Percentiles rank a stretch among this genome's conserved stretches.
phyloP scores from a whole-genome alignment of 2,797 vertebrate species.

The Emydoidea blandingii region DNA sequence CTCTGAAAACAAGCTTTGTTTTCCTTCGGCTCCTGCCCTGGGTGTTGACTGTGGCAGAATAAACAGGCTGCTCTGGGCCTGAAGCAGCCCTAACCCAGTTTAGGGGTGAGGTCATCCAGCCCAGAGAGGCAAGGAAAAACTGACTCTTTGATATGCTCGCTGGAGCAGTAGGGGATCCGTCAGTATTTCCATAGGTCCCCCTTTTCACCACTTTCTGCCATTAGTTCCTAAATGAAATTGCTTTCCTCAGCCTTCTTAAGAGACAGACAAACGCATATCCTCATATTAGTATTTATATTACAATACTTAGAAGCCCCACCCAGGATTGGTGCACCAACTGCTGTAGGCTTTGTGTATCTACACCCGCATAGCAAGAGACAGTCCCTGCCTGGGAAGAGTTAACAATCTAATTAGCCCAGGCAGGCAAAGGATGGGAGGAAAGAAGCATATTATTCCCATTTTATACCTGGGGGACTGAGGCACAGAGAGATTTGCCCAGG shows the following conservation, averaged over 20 bases:
- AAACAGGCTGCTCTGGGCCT: background rate
- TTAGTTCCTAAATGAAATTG: background rate
- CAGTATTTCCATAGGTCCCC: background rate
- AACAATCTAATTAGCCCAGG: background rate
- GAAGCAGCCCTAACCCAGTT: background rate
- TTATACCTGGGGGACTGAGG: background rate
- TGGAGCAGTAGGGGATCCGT: background rate
- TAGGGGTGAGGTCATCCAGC: background rate
- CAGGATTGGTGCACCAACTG: background rate
- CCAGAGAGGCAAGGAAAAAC: background rate
- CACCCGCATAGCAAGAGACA: background rate
- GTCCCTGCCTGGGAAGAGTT: background rate
- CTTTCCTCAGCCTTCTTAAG: background rate
- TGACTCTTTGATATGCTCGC: background rate
- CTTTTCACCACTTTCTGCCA: background rate
- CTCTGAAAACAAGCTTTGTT: conserved; percentile 8
- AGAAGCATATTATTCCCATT: background rate
- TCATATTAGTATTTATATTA: background rate
- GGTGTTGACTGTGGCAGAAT: background rate
- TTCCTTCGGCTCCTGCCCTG: conserved; percentile 14
- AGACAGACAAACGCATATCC: background rate
- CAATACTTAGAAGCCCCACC: background rate
- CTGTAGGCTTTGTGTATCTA: background rate
- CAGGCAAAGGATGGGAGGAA: background rate
- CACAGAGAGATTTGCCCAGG: background rate